Conservation (phyloP, 2,888 invertebrate genomes). For the Abrostola triplasia region DNA sequence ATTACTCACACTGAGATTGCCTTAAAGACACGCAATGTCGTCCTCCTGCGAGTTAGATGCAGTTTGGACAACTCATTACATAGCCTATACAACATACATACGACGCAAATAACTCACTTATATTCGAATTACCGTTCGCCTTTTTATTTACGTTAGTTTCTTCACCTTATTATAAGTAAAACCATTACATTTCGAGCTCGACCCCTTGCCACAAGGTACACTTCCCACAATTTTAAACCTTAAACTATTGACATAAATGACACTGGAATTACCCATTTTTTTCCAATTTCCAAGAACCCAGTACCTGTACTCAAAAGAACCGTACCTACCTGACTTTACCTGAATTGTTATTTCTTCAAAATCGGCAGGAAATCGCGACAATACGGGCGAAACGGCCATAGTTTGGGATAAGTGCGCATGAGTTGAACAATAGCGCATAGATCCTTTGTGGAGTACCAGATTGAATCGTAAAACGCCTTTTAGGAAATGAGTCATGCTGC, state of each 20-base stretch:
- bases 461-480: slow-evolving; percentile 54
- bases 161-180: background rate
- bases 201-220: slow-evolving; percentile 10
- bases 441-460: slow-evolving; percentile 49
- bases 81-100: no score
- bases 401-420: slow-evolving; percentile 62
- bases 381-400: slow-evolving; percentile 71
- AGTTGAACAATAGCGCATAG: slow-evolving; percentile 48
- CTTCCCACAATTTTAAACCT: slow-evolving; percentile 50
- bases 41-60: background rate
- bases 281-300: slow-evolving; percentile 47
- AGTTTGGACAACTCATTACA: no score
- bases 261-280: slow-evolving; percentile 50
- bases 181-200: slow-evolving; percentile 19
- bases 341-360: slow-evolving; percentile 63
- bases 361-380: slow-evolving; percentile 81
- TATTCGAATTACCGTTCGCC: background rate
- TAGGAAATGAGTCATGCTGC: slow-evolving; percentile 51
- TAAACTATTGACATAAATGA: slow-evolving; percentile 53
- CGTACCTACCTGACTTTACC: slow-evolving; percentile 72
- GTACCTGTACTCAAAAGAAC: slow-evolving; percentile 71
- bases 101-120: background rate
- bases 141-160: background rate
- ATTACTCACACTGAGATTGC: no score
- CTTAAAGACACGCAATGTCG: no score